A percentile compares a stretch with the other conserved stretches of the same genome.
Conservation (phyloP, 2,797 vertebrate genomes). For the Sebastes paucispinis region DNA sequence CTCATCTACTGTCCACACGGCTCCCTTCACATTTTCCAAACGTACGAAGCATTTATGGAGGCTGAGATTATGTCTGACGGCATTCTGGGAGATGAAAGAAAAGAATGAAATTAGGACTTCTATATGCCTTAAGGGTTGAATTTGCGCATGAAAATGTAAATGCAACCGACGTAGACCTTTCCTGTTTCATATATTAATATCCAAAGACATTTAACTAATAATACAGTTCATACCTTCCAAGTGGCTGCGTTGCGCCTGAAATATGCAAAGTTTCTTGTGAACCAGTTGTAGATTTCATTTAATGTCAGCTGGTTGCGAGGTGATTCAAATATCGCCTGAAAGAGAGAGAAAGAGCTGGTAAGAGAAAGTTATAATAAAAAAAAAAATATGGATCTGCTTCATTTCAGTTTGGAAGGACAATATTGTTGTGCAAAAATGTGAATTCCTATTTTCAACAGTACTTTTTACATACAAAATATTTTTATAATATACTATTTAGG, state of each 20-base stretch:
- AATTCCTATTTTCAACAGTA: not conserved
- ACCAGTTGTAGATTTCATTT: constrained; percentile 99
- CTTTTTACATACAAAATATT: not conserved
- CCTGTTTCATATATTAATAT: not conserved
- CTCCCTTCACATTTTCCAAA: constrained; percentile 99
- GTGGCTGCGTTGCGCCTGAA: constrained; percentile 98
- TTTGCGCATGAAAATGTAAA: not conserved
- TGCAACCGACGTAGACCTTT: not conserved
- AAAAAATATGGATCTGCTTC: not conserved
- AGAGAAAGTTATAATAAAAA: not conserved
- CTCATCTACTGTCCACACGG: constrained; percentile 99
- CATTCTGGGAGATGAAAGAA: constrained; percentile 85
- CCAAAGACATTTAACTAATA: not conserved
- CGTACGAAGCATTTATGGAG: constrained; percentile 99
- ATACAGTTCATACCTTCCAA: constrained; percentile 90
- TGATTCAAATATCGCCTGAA: constrained; percentile 96
- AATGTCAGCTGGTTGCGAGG: constrained; percentile 98
- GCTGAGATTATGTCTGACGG: constrained; percentile 99
- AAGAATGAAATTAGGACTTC: not conserved
- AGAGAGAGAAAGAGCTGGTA: constrained; percentile 34
- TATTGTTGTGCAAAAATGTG: not conserved
- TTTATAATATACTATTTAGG: too few relatives aligned
- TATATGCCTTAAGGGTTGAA: not conserved
- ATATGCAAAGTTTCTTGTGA: constrained; percentile 98
- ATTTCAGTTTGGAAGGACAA: rapidly evolving